These are phyloP conservation scores for Microctenopoma lineatum DNA, from an alignment of 2,797 vertebrate species.

Conservation along the genomic window DNA sequence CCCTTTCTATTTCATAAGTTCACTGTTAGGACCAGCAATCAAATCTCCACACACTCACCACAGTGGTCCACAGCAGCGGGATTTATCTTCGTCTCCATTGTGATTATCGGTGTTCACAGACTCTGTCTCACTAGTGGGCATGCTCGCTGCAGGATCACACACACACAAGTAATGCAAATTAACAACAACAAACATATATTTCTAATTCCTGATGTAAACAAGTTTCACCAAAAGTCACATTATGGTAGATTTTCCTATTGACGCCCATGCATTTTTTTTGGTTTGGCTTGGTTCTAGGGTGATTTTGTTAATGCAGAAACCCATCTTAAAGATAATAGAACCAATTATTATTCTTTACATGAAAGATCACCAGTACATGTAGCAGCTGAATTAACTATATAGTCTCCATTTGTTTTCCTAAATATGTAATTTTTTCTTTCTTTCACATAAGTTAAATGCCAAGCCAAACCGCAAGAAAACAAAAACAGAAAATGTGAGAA, in stretches of 20 bases:
- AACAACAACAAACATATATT: not conserved
- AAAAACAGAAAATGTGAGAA: conserved; percentile 12
- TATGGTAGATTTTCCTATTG: conserved; percentile 14
- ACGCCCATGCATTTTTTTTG: conserved; percentile 36
- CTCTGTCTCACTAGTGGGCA: conserved; percentile 94
- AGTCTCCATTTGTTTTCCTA: too few species aligned
- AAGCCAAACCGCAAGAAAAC: conserved; percentile 36
- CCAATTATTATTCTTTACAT: not conserved
- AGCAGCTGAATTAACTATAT: too few species aligned
- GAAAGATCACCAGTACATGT: not conserved
- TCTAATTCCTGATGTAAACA: not conserved
- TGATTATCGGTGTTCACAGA: conserved; percentile 94
- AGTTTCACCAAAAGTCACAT: not conserved
- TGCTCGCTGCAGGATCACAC: conserved; percentile 86
- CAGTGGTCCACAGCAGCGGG: conserved; percentile 87
- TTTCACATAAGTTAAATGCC: not conserved
- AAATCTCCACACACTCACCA: conserved; percentile 85
- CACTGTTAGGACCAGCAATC: not conserved
- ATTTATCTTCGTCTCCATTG: conserved; percentile 86
- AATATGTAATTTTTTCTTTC: too few species aligned
- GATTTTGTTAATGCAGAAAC: not conserved
- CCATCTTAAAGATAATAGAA: not conserved
- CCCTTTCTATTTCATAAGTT: not conserved
- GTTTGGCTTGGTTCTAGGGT: conserved; percentile 39
- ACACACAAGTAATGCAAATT: conserved; percentile 3